Conservation (phyloP, 2,888 invertebrate species). For the Latheticus oryzae region DNA sequence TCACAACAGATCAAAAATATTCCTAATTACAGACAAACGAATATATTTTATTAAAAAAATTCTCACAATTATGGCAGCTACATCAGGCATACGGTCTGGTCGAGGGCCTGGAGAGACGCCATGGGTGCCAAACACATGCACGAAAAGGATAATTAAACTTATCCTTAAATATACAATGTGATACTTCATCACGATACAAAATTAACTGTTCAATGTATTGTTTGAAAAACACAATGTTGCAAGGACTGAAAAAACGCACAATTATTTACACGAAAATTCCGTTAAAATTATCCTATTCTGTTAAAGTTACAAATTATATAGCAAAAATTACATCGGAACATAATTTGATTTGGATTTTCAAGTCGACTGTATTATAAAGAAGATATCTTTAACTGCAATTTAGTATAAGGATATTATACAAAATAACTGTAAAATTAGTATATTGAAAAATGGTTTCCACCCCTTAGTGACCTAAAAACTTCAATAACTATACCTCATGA, state of each 20-base stretch:
- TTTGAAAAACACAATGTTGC: slow-evolving; percentile 37
- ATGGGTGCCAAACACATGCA: slow-evolving; percentile 58
- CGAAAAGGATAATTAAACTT: slow-evolving; percentile 47
- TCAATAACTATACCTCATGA: no score
- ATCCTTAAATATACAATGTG: slow-evolving; percentile 42
- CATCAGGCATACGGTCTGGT: slow-evolving; percentile 58
- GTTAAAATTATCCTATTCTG: slow-evolving; percentile 36
- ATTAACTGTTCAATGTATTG: slow-evolving; percentile 35
- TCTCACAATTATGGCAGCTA: slow-evolving; percentile 55
- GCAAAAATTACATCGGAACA: slow-evolving; percentile 18
- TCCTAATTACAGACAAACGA: slow-evolving; percentile 59
- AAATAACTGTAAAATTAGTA: no score
- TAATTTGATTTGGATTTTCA: slow-evolving; percentile 28
- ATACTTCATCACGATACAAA: slow-evolving; percentile 46
- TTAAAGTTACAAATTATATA: slow-evolving; percentile 33
- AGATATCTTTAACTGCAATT: slow-evolving; percentile 27
- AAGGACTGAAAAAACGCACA: slow-evolving; percentile 36
- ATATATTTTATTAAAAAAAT: slow-evolving; percentile 58
- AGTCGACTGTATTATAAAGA: slow-evolving; percentile 19
- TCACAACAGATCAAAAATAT: slow-evolving; percentile 53
- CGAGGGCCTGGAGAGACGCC: slow-evolving; percentile 57
- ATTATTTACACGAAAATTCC: slow-evolving; percentile 46
- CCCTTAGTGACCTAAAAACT: no score
- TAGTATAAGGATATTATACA: no score
- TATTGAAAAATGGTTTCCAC: no score